These are phyloP conservation scores for Dorcus parallelipipedus DNA, from an alignment of 2,888 invertebrate genomes.

Conservation along the genomic window DNA sequence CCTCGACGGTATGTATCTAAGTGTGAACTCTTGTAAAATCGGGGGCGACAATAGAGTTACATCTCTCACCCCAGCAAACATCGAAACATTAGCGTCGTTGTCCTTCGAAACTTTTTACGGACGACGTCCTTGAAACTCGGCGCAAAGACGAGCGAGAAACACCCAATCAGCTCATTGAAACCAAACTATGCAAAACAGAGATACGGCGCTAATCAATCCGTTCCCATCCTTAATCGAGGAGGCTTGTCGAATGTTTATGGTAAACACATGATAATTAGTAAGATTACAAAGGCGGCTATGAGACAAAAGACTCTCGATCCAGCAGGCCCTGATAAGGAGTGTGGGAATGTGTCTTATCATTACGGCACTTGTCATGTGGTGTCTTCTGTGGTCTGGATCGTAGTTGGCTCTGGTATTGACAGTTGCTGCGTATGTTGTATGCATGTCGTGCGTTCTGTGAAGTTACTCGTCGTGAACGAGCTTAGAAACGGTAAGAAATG, in stretches of 20 bases:
- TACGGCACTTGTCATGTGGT: conserved; percentile 30
- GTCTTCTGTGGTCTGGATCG: conserved; percentile 26
- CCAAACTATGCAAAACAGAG: too few species aligned
- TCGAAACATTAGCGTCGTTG: neutral
- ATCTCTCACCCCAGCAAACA: conserved; percentile 9
- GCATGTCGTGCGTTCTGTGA: too few species aligned
- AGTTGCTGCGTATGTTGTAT: conserved; percentile 1
- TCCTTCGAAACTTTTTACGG: too few species aligned
- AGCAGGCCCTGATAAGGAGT: conserved; percentile 25
- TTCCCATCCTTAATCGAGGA: neutral
- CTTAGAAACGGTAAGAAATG: too few species aligned
- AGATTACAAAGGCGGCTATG: conserved; percentile 25
- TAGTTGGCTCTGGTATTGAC: conserved; percentile 6
- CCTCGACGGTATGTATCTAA: conserved; percentile 15
- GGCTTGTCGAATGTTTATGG: conserved; percentile 9
- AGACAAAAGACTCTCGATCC: conserved; percentile 24
- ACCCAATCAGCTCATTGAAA: too few species aligned
- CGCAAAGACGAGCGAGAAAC: too few species aligned
- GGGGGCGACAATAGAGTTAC: conserved; percentile 17
- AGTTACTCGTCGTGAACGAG: too few species aligned
- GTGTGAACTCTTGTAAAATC: conserved; percentile 20
- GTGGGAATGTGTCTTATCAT: conserved; percentile 31
- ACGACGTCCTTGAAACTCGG: too few species aligned
- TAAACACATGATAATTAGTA: conserved; percentile 21
- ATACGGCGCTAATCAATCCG: neutral